Evolutionary conservation across 2,797 vertebrate genomes (phyloP).

Genomic region (Chaenodraco wilsoni): DNA sequence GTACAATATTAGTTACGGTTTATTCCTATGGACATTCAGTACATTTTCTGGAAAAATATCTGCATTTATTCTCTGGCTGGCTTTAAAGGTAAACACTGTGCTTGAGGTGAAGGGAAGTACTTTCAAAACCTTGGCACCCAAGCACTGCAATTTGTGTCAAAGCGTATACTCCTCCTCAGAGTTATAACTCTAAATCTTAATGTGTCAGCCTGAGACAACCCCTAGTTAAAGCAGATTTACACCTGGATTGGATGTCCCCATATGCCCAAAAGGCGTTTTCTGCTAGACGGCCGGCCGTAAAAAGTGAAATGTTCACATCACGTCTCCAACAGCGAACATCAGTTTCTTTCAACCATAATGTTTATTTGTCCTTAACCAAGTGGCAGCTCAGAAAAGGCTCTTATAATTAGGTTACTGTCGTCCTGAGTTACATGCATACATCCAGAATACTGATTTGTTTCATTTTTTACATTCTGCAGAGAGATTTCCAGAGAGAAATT

Average conservation of each 20-base stretch:
- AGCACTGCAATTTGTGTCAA: slow-evolving; percentile 6
- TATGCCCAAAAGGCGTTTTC: slow-evolving; percentile 6
- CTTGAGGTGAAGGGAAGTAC: neutral
- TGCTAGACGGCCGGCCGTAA: neutral
- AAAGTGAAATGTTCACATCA: neutral
- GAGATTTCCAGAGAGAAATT: neutral
- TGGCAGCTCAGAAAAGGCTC: neutral
- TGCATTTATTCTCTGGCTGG: too few relatives aligned
- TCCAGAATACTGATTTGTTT: neutral
- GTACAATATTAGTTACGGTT: neutral
- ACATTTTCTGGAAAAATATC: neutral
- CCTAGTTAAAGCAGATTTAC: neutral
- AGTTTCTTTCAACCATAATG: slow-evolving; percentile 1
- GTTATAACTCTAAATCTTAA: slow-evolving; percentile 1
- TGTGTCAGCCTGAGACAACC: neutral
- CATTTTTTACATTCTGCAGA: neutral
- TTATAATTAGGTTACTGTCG: neutral
- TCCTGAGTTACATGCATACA: neutral
- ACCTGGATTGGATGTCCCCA: neutral
- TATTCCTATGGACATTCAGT: neutral
- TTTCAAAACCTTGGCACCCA: neutral
- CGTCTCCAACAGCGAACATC: neutral
- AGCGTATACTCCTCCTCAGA: neutral
- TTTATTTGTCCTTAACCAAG: neutral
- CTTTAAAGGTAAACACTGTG: neutral